A percentile compares a stretch with the other conserved stretches of the same genome.
Conservation (phyloP, 2,797 vertebrate species). For the Sebastes variabilis region DNA sequence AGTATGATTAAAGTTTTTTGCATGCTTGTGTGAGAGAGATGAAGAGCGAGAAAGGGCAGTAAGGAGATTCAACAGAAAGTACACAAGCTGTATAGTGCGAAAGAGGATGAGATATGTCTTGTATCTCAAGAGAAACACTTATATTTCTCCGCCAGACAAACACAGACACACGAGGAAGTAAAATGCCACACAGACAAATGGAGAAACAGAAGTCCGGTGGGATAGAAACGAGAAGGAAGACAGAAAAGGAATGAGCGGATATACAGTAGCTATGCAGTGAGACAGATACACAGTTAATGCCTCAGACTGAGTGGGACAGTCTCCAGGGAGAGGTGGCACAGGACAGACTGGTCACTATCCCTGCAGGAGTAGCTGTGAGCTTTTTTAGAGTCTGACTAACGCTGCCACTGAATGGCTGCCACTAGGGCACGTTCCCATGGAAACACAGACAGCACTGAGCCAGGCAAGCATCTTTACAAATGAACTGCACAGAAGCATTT, state of each 20-base stretch:
- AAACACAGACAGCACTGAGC: slow-evolving; percentile 54
- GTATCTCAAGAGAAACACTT: background rate
- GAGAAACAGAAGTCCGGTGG: background rate
- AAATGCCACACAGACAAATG: slow-evolving; percentile 3
- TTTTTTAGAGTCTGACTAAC: slow-evolving; percentile 47
- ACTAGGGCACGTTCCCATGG: slow-evolving; percentile 72
- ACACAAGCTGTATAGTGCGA: background rate
- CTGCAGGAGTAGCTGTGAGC: slow-evolving; percentile 48
- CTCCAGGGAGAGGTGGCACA: slow-evolving; percentile 37
- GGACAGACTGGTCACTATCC: slow-evolving; percentile 39
- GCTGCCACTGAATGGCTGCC: slow-evolving; percentile 40
- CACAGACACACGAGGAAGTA: background rate
- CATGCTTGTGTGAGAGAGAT: background rate
- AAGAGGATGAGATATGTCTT: background rate
- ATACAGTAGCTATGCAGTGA: background rate
- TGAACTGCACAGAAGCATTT: slow-evolving; percentile 38
- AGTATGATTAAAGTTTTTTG: slow-evolving; percentile 10
- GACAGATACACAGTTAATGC: slow-evolving; percentile 35
- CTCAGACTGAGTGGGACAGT: slow-evolving; percentile 19
- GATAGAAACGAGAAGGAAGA: background rate
- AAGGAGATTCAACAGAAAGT: background rate
- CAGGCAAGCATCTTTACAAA: slow-evolving; percentile 50
- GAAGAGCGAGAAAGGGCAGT: background rate
- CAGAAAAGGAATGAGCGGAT: background rate
- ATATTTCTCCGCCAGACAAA: background rate